These are phyloP conservation scores for Salvelinus namaycush DNA, from an alignment of 2,113 vertebrate species.

Conservation along the genomic window DNA sequence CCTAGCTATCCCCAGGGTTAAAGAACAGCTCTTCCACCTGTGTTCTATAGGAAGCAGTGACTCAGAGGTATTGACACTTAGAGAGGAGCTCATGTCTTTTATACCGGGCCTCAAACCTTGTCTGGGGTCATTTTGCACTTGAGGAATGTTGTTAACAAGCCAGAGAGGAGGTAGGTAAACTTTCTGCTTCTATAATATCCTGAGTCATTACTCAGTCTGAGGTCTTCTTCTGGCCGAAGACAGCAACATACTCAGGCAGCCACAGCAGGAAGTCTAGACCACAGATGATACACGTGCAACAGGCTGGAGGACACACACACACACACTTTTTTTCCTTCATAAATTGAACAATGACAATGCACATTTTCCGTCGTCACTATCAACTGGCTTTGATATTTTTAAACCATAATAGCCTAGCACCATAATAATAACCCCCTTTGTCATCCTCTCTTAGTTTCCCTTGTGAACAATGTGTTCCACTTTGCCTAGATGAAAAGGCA, in stretches of 20 bases:
- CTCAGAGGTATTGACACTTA: not conserved
- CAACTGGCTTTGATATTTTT: constrained; percentile 49
- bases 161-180: not conserved
- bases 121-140: not conserved
- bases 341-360: constrained; percentile 7
- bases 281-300: constrained; percentile 44
- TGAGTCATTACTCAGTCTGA: not conserved
- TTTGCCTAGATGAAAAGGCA: not conserved
- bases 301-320: constrained; percentile 27
- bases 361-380: constrained; percentile 31
- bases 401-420: constrained; percentile 49
- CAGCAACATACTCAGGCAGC: constrained; percentile 22
- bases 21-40: not conserved
- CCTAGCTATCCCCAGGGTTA: not conserved
- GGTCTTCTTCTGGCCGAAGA: constrained; percentile 11
- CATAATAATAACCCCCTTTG: constrained; percentile 50
- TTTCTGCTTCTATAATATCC: constrained; percentile 24
- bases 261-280: constrained; percentile 51
- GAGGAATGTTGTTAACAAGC: not conserved
- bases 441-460: constrained; percentile 37
- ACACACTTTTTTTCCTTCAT: not conserved
- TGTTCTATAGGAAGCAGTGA: not conserved
- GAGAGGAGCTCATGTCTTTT: not conserved
- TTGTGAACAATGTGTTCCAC: constrained; percentile 25
- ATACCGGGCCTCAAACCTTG: not conserved